Evolutionary conservation across 2,888 invertebrate species (phyloP), one percentile per base, ranked within the genome.

Genomic region (Calephelis perditalis): DNA sequence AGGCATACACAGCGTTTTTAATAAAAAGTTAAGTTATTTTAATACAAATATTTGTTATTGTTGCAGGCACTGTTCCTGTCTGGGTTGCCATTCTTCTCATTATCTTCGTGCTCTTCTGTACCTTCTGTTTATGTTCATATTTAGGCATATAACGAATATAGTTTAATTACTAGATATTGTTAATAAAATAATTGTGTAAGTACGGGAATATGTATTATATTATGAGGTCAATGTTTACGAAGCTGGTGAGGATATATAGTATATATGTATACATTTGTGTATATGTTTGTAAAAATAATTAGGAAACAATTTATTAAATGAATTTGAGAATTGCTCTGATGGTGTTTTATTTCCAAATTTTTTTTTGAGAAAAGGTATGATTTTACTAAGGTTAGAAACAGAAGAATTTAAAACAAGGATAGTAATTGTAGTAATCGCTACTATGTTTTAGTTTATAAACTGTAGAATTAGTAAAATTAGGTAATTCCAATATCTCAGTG

Each of bases 61-160:
- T 92, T 92, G 57, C 92, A 97, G 96, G 92, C 85, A 94, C 95
- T 60, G 91, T 97, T 74, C 96, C 97, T 63, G 94, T 94, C 65
- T 96, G 96, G 96, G 81, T 95, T 66, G 96, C 96, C 72, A 92
- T 96, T 63, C 71, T 95, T 66, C 90, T 96, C 59, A 94, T 97
- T 70, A 87, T 96, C 65, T 82, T 94, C 69, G 94, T 95, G 68
- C 91, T 97, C 63, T 94, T 96, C 81, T 91, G 94, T 74, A 95
- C 96, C 63, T 97, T 97, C 86, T 86, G 94, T 65, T 76, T 96
- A 70, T 97, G 97, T 90, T 96, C 96, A 70, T 97, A 95, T 84
- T 77, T 97, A 79, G 96, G 95, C 74, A 94, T 97, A 81, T 95
- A 90, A 80, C 61, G 62, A 47, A 64, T 62, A 63, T 59, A 61